A percentile compares a stretch with the other conserved stretches of the same genome.
These are phyloP conservation scores for Sebastes fasciatus DNA, from an alignment of 2,113 vertebrate species.

Conservation along the genomic window DNA sequence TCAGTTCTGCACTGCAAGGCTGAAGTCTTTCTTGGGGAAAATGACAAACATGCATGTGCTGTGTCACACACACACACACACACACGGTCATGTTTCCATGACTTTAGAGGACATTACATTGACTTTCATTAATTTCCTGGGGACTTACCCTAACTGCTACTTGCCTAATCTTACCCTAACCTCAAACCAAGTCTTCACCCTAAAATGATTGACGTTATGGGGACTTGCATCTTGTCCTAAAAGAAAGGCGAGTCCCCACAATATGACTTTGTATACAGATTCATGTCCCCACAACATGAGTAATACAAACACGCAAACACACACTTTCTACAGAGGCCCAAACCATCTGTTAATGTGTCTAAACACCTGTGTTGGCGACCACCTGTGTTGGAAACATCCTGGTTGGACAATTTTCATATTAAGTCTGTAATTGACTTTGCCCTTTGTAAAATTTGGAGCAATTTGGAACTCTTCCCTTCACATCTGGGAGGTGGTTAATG, in stretches of 20 bases:
- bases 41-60: background rate
- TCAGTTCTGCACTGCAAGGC: background rate
- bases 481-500: constrained; percentile 41
- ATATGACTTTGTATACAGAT: background rate
- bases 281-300: too few species aligned
- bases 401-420: constrained; percentile 45
- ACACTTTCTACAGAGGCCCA: background rate
- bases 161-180: too few species aligned
- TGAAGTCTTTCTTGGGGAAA: background rate
- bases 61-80: constrained; percentile 8
- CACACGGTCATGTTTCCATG: constrained; percentile 15
- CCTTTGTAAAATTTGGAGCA: constrained; percentile 43
- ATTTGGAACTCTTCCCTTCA: constrained; percentile 45
- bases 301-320: background rate
- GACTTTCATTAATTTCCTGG: too few species aligned
- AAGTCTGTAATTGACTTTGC: constrained; percentile 49
- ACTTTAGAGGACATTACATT: too few species aligned
- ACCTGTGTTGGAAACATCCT: constrained; percentile 53
- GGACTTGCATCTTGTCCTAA: too few species aligned
- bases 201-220: too few species aligned
- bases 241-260: too few species aligned
- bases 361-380: constrained; percentile 64
- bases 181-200: too few species aligned
- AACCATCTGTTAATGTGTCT: constrained; percentile 51
- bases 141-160: too few species aligned